These are phyloP conservation scores for Apomyelois bistriatella DNA, from an alignment of 2,888 invertebrate genomes.

Conservation along the genomic window DNA sequence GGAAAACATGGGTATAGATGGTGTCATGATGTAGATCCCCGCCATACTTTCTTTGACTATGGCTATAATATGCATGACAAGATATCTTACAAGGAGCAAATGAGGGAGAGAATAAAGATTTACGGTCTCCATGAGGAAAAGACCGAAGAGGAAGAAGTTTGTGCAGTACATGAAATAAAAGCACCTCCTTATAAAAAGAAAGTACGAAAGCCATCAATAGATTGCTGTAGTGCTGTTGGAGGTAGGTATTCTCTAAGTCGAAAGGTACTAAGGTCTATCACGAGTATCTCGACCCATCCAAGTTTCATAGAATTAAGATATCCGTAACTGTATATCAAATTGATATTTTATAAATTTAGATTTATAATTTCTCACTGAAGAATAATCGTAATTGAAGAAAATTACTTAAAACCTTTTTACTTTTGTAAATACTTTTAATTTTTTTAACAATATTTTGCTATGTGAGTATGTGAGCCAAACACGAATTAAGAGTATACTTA, in stretches of 20 bases:
- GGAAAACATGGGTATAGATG: constrained; percentile 65
- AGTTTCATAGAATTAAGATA: too few species aligned
- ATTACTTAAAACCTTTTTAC: background rate
- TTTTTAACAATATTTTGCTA: too few species aligned
- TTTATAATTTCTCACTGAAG: too few species aligned
- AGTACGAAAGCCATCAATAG: constrained; percentile 55
- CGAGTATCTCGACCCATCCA: too few species aligned
- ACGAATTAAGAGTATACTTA: too few species aligned
- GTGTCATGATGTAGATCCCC: constrained; percentile 65
- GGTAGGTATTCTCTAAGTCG: constrained; percentile 34
- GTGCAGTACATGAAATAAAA: constrained; percentile 39
- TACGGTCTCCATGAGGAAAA: constrained; percentile 45
- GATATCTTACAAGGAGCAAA: constrained; percentile 40
- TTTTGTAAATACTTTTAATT: background rate
- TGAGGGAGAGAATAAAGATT: constrained; percentile 48
- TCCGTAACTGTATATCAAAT: too few species aligned
- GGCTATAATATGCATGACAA: constrained; percentile 58
- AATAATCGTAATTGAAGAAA: too few species aligned
- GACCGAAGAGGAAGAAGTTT: constrained; percentile 25
- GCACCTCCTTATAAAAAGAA: constrained; percentile 51
- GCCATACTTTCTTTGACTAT: constrained; percentile 66
- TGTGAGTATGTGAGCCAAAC: too few species aligned
- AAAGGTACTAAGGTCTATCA: too few species aligned
- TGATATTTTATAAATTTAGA: too few species aligned
- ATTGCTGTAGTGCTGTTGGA: constrained; percentile 72